Percentiles rank a stretch among this genome's conserved stretches.
These are phyloP conservation scores for Stenopsyche tienmushanensis DNA, from an alignment of 1,140 invertebrate species.

Conservation along the genomic window DNA sequence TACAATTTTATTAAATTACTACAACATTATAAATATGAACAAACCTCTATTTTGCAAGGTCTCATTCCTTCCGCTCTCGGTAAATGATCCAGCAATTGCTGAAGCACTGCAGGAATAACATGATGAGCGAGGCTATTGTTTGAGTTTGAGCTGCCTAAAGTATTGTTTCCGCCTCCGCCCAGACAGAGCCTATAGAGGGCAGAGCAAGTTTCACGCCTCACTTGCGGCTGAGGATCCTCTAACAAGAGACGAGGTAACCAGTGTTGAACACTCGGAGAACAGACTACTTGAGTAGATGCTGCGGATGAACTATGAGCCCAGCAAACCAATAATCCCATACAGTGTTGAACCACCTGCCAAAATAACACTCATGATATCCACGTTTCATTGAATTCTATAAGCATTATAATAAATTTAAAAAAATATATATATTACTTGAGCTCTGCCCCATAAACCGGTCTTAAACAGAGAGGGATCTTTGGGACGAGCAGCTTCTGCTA, in stretches of 20 bases:
- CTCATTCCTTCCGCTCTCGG: constrained; percentile 82
- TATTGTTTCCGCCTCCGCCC: constrained; percentile 63
- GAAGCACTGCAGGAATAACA: constrained; percentile 72
- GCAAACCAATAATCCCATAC: constrained; percentile 53
- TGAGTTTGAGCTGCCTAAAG: constrained; percentile 44
- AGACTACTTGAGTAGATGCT: constrained; percentile 49
- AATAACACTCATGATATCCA: not conserved
- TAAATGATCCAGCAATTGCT: constrained; percentile 76
- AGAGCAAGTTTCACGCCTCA: constrained; percentile 84
- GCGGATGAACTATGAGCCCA: constrained; percentile 54
- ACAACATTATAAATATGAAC: constrained; percentile 21
- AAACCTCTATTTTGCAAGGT: constrained; percentile 61
- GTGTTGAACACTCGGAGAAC: constrained; percentile 47
- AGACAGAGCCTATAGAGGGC: constrained; percentile 84
- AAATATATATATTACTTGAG: constrained; percentile 63
- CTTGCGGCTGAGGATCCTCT: constrained; percentile 61
- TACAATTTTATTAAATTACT: constrained; percentile 9
- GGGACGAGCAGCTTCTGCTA: constrained; percentile 79
- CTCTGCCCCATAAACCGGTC: constrained; percentile 83
- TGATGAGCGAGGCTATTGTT: constrained; percentile 12
- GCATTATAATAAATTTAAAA: constrained; percentile 5
- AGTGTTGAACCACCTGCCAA: constrained; percentile 40
- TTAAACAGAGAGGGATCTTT: constrained; percentile 76
- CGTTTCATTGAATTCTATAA: not conserved
- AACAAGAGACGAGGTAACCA: constrained; percentile 52